Evolutionary conservation across 1,140 invertebrate species (phyloP).

Genomic region (Dinoponera quadriceps): DNA sequence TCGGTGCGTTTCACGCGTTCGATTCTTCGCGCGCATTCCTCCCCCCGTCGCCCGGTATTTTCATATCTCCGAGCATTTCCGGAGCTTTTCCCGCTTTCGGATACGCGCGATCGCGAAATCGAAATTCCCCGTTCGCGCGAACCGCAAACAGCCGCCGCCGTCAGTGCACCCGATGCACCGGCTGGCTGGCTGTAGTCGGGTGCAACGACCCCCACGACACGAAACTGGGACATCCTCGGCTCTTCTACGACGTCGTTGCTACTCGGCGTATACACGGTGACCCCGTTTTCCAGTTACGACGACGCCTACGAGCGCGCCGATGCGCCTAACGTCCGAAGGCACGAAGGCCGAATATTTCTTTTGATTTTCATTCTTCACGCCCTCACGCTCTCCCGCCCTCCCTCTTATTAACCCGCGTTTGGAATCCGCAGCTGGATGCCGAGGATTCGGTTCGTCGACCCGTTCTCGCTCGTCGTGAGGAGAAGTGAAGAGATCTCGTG

Average conservation of each 20-base stretch:
- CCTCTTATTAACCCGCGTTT: neutral
- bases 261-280: slow-evolving; percentile 67
- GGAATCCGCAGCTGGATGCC: neutral
- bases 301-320: slow-evolving; percentile 24
- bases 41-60: too few relatives aligned
- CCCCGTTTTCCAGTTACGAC: slow-evolving; percentile 69
- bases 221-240: slow-evolving; percentile 73
- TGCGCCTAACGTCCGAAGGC: slow-evolving; percentile 3
- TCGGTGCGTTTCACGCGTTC: too few relatives aligned
- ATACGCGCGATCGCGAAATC: slow-evolving; percentile 70
- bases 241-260: slow-evolving; percentile 68
- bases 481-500: too few relatives aligned
- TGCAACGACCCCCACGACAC: slow-evolving; percentile 66
- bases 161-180: slow-evolving; percentile 33
- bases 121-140: slow-evolving; percentile 41
- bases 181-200: slow-evolving; percentile 51
- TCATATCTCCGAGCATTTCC: too few relatives aligned
- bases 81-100: slow-evolving; percentile 27
- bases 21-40: too few relatives aligned
- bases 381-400: neutral
- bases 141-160: slow-evolving; percentile 6
- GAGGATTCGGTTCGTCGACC: neutral
- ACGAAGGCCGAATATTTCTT: slow-evolving; percentile 52
- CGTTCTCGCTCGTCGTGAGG: neutral
- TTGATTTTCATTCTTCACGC: slow-evolving; percentile 55